phyloP scores from a whole-genome alignment of 2,797 vertebrate genomes.

The Gymnodraco acuticeps region DNA sequence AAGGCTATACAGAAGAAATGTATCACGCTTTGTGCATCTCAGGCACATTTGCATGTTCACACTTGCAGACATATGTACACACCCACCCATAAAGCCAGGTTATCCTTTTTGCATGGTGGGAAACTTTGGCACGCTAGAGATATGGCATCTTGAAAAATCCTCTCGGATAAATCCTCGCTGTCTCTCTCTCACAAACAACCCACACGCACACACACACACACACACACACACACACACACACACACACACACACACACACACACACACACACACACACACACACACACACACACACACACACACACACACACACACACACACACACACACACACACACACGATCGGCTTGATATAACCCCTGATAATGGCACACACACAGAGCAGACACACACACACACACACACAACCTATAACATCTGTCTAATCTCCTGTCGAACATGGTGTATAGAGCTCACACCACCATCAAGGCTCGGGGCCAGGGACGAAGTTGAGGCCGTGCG shows the following conservation, averaged over 20 bases:
- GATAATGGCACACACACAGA: constrained; percentile 16
- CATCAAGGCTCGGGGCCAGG: constrained; percentile 50
- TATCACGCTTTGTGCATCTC: constrained; percentile 21
- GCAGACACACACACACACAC: constrained; percentile 27
- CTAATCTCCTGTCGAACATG: constrained; percentile 73
- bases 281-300: constrained; percentile 35
- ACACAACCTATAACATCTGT: constrained; percentile 64
- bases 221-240: constrained; percentile 26
- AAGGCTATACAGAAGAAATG: constrained; percentile 13
- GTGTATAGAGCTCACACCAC: constrained; percentile 37
- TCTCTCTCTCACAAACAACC: constrained; percentile 41
- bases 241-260: constrained; percentile 15
- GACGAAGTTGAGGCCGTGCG: constrained; percentile 45
- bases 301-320: constrained; percentile 28
- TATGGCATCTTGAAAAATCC: constrained; percentile 63
- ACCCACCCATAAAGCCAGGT: constrained; percentile 28
- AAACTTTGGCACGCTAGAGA: constrained; percentile 62
- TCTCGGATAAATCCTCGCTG: constrained; percentile 56
- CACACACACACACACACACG: constrained; percentile 22
- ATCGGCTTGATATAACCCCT: no score
- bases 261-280: constrained; percentile 34
- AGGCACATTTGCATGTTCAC: constrained; percentile 29
- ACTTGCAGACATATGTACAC: constrained; percentile 23
- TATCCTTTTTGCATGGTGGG: constrained; percentile 48
- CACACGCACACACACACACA: constrained; percentile 20